Conservation (phyloP, 1,140 invertebrate genomes). For the Macrostomum lignano region DNA sequence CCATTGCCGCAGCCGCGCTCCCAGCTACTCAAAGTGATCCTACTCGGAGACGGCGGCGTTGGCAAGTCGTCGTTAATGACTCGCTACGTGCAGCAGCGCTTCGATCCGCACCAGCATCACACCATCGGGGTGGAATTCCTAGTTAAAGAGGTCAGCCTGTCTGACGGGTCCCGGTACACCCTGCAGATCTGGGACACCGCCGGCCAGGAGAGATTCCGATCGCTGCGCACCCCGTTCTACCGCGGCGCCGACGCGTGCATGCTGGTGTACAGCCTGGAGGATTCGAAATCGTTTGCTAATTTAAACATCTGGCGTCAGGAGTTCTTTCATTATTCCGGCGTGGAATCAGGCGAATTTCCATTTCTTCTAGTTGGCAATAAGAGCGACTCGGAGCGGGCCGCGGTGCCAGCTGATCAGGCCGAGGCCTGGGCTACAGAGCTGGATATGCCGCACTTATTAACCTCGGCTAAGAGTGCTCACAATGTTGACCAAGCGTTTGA, state of each 20-base stretch:
- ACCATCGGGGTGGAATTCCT: conserved; percentile 76
- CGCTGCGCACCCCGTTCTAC: conserved; percentile 63
- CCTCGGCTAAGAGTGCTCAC: too few species aligned
- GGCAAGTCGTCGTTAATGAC: conserved; percentile 78
- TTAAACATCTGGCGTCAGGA: conserved; percentile 56
- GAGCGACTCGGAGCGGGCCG: conserved; percentile 32
- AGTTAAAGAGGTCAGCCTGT: conserved; percentile 46
- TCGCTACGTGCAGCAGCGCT: conserved; percentile 64
- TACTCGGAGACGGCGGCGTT: conserved; percentile 62
- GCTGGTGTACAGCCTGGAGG: conserved; percentile 52
- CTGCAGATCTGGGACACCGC: conserved; percentile 24
- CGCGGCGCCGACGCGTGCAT: conserved; percentile 65
- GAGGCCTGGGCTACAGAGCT: too few species aligned
- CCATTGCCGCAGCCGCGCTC: too few species aligned
- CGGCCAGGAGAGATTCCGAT: conserved; percentile 34
- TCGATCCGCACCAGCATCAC: conserved; percentile 65
- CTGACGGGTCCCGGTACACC: neutral
- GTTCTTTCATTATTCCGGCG: conserved; percentile 59
- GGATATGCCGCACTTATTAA: too few species aligned
- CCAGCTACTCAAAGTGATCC: conserved; percentile 54
- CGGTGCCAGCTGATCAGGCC: too few species aligned
- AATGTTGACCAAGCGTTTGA: too few species aligned
- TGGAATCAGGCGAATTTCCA: conserved; percentile 42
- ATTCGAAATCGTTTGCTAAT: conserved; percentile 50
- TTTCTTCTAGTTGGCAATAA: conserved; percentile 68